Evolutionary conservation across 2,797 vertebrate genomes (phyloP), one percentile per base, ranked within the genome.

Genomic region (Sebastiscus tertius): DNA sequence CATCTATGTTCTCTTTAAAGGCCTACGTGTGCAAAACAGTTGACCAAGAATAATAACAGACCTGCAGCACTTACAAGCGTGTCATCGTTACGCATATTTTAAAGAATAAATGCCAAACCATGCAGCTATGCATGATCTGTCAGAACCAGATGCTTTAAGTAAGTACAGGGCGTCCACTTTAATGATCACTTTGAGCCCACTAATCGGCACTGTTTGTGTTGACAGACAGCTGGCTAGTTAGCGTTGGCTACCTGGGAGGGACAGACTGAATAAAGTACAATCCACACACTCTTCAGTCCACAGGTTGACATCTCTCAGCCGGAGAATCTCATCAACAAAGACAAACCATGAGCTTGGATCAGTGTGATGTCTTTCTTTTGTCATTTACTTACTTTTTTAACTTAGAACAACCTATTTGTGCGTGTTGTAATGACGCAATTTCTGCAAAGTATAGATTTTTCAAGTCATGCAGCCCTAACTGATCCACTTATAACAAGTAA

Each of bases 381-480:
- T 42, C 14, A 42, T 42, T 42, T 42, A 0, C 39, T 42, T 42
- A 42, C 39, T 42, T 42, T 31, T 52, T 22, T 22, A 55, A 0
- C n/a, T 1, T 1, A 5, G n/a, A 55, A 13, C 52, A 24, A 55
- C 52, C 52, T 13, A 12, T 55, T 24, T 55, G 52, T 54, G 52
- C 52, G 0, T 16, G 39, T 42, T 42, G 39, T 16, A 16, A 42
- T 42, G 39, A 16, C 0, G 39, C 39, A 42, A 42, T 42, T 42
- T 42, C 39, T 16, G 14, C 39, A 42, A 42, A 42, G 39, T 42
- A 16, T 42, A 16, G 14, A 42, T 42, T 42, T 42, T 42, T 42
- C 6, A 0, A 14, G 16, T 42, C 14, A 16, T 16, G 14, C 0
- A 42, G 39, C 0, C 39, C 39, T 42, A 42, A 0, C 14, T 42